Conservation (phyloP, 2,888 invertebrate genomes). For the Sicus ferrugineus region DNA sequence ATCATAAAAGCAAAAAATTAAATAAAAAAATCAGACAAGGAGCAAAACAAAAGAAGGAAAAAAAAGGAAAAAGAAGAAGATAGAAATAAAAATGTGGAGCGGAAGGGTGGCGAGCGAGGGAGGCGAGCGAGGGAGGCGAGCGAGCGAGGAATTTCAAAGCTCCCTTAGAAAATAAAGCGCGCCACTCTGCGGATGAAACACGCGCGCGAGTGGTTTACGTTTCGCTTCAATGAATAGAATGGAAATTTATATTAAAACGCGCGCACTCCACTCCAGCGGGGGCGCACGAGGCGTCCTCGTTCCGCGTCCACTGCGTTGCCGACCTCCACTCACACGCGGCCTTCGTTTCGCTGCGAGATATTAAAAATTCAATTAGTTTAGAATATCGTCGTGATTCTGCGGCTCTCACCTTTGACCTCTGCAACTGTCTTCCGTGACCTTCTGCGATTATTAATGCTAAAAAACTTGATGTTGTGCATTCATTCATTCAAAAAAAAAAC, state of each 20-base stretch:
- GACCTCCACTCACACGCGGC: no score
- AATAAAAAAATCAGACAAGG: background rate
- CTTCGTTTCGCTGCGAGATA: background rate
- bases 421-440: no score
- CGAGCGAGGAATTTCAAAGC: conserved; percentile 14
- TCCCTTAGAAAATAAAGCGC: conserved; percentile 21
- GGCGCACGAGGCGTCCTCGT: no score
- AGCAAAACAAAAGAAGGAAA: background rate
- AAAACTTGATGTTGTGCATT: no score
- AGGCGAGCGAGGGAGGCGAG: background rate
- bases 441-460: no score
- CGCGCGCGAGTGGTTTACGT: conserved; percentile 18
- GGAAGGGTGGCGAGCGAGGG: conserved; percentile 5
- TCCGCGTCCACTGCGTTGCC: no score
- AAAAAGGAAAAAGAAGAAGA: background rate
- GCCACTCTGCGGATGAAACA: background rate
- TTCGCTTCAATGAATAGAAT: conserved; percentile 32
- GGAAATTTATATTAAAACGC: conserved; percentile 28
- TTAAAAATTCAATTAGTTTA: conserved; percentile 13
- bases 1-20: conserved; percentile 27
- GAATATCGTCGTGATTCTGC: background rate
- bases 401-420: background rate
- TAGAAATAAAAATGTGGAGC: background rate
- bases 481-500: no score
- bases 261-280: no score